Evolutionary conservation across 2,797 vertebrate genomes (phyloP).

Genomic region (Sebastes oblongus): DNA sequence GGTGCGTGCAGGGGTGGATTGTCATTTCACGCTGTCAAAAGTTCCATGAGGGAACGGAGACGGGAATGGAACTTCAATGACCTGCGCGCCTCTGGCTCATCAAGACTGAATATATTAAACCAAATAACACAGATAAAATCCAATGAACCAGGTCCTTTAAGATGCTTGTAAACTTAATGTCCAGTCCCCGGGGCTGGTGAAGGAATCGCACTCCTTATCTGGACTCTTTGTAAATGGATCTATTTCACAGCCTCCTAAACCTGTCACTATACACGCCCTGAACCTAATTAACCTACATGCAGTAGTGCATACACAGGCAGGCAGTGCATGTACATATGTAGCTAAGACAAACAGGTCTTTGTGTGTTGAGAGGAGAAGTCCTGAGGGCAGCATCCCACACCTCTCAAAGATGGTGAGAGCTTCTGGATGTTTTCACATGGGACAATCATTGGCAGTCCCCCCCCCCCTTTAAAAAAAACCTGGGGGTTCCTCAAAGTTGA

Average conservation of each 20-base stretch:
- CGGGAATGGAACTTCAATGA: conserved; percentile 77
- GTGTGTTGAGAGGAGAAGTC: conserved; percentile 34
- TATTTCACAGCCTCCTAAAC: conserved; percentile 38
- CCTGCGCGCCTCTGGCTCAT: conserved; percentile 74
- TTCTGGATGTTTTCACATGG: conserved; percentile 66
- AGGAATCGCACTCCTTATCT: conserved; percentile 34
- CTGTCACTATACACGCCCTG: conserved; percentile 32
- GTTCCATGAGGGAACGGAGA: conserved; percentile 70
- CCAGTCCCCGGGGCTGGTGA: conserved; percentile 53
- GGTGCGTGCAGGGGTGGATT: conserved; percentile 78
- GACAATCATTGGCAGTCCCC: conserved; percentile 62
- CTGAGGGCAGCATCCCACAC: conserved; percentile 53
- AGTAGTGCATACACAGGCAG: not conserved
- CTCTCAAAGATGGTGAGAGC: conserved; percentile 52
- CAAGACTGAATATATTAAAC: conserved; percentile 76
- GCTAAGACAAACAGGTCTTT: conserved; percentile 57
- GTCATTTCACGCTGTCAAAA: conserved; percentile 81
- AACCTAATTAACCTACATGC: conserved; percentile 50
- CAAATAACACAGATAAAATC: conserved; percentile 65
- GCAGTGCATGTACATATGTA: conserved; percentile 15
- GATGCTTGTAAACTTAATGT: conserved; percentile 72
- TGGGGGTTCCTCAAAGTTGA: conserved; percentile 64
- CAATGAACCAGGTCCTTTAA: conserved; percentile 64
- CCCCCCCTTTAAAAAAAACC: conserved; percentile 11
- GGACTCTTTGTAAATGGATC: conserved; percentile 45